Evolutionary conservation across 2,888 invertebrate species (phyloP).

Genomic region (Meteorus cinctellus): DNA sequence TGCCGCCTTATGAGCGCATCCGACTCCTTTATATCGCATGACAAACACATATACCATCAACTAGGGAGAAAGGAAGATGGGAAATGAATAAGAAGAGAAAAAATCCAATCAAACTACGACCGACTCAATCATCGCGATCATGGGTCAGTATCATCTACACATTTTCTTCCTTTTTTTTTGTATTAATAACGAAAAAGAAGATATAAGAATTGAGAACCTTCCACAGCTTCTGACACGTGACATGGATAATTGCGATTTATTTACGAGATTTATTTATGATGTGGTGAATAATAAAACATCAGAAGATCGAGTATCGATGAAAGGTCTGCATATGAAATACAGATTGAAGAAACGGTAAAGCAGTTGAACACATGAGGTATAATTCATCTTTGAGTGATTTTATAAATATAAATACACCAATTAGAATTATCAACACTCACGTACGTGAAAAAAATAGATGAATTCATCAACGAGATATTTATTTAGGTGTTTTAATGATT

Average conservation of each 20-base stretch:
- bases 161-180: background rate
- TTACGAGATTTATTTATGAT: constrained; percentile 40
- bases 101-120: constrained; percentile 31
- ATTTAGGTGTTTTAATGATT: too few species aligned
- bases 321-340: too few species aligned
- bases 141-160: constrained; percentile 30
- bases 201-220: background rate
- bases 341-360: background rate
- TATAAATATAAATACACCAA: too few species aligned
- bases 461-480: too few species aligned
- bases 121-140: constrained; percentile 46
- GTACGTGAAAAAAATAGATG: too few species aligned
- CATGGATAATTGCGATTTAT: constrained; percentile 34
- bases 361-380: background rate
- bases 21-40: constrained; percentile 35
- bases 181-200: background rate
- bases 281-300: background rate
- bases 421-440: too few species aligned
- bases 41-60: constrained; percentile 46
- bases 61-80: background rate
- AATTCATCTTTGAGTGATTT: background rate
- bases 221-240: constrained; percentile 31
- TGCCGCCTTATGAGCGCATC: constrained; percentile 51
- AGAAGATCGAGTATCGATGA: background rate
- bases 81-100: constrained; percentile 35